phyloP scores from a whole-genome alignment of 2,113 vertebrate genomes.

The Setophaga kirtlandii region DNA sequence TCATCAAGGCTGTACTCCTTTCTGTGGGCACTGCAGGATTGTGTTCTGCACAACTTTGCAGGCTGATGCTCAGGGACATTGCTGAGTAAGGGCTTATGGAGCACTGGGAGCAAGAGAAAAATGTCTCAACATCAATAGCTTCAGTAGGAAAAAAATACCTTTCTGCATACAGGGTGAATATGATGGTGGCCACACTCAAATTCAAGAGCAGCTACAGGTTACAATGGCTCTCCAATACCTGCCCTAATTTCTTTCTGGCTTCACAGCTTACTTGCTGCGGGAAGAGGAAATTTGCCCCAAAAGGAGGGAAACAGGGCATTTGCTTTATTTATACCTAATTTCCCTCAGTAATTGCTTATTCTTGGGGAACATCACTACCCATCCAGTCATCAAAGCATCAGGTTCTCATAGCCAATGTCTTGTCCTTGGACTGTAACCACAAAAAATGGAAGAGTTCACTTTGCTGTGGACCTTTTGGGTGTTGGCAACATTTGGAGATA shows the following conservation, averaged over 20 bases:
- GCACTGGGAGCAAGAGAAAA: neutral
- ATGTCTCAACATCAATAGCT: neutral
- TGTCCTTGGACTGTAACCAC: accelerated
- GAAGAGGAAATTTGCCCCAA: neutral
- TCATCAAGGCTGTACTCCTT: neutral
- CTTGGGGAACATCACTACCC: neutral
- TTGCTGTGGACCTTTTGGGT: neutral
- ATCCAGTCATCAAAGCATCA: neutral
- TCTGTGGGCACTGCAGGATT: neutral
- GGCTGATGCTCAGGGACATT: neutral
- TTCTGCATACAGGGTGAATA: neutral
- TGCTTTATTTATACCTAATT: neutral
- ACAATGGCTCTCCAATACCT: neutral
- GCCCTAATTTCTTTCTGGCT: neutral
- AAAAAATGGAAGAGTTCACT: neutral
- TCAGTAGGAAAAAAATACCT: neutral
- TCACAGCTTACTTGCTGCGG: neutral
- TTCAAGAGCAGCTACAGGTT: neutral
- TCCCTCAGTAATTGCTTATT: neutral
- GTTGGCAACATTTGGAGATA: neutral
- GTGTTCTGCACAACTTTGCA: neutral
- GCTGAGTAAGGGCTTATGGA: neutral
- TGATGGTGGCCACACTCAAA: neutral
- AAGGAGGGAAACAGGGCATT: neutral
- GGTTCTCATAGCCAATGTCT: neutral